These are phyloP conservation scores for Ophthalmolycus amberensis DNA, from an alignment of 2,113 vertebrate species.

Conservation along the genomic window DNA sequence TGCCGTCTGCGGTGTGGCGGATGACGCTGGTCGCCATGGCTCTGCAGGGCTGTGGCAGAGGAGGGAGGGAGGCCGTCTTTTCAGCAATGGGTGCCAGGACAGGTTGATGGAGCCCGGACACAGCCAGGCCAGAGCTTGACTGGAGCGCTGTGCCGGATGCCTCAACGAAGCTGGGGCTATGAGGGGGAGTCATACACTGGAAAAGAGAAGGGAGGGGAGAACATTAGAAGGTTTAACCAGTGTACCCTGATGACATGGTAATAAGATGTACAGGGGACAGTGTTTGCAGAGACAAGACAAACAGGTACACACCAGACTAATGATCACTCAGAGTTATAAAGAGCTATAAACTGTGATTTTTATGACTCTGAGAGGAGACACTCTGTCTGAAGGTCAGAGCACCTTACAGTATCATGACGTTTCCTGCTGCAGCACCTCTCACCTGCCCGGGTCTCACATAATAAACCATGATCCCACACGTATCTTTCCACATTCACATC, in stretches of 20 bases:
- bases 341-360: constrained; percentile 58
- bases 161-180: constrained; percentile 93
- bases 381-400: constrained; percentile 63
- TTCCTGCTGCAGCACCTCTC: constrained; percentile 15
- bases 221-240: not conserved
- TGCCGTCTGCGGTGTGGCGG: constrained; percentile 89
- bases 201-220: constrained; percentile 18
- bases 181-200: constrained; percentile 98
- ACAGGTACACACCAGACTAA: constrained; percentile 17
- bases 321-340: constrained; percentile 44
- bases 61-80: constrained; percentile 42
- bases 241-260: not conserved
- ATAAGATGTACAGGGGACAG: not conserved
- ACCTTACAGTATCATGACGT: constrained; percentile 30
- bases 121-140: constrained; percentile 66
- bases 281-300: constrained; percentile 36
- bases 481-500: constrained; percentile 8
- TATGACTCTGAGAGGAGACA: constrained; percentile 42
- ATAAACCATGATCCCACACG: constrained; percentile 39
- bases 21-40: constrained; percentile 92
- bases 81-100: constrained; percentile 54
- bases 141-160: constrained; percentile 77
- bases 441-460: constrained; percentile 38
- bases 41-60: constrained; percentile 78
- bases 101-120: constrained; percentile 49